Conservation (phyloP, 2,797 vertebrate species). For the Premnoplex brunnescens region DNA sequence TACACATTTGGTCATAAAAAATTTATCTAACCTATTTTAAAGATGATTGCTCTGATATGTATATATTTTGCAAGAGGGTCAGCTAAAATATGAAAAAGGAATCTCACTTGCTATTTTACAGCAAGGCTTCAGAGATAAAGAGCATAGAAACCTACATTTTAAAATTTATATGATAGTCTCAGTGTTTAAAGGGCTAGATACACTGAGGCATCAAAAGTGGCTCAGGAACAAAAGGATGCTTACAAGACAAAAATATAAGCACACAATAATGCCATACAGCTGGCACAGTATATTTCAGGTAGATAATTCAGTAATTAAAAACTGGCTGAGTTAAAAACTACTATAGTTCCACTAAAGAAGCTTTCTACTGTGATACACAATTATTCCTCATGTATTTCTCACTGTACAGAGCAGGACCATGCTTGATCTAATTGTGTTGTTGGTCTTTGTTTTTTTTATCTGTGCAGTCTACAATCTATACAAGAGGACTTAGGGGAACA, state of each 20-base stretch:
- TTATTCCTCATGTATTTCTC: not conserved
- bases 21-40: conserved; percentile 31
- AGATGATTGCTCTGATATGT: not conserved
- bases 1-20: conserved; percentile 3
- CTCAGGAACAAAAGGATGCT: not conserved
- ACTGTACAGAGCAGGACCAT: not conserved
- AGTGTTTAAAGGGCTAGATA: conserved; percentile 10
- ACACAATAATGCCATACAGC: not conserved
- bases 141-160: conserved; percentile 5
- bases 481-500: not conserved
- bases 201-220: not conserved
- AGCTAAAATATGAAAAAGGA: not conserved
- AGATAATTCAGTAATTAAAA: not conserved
- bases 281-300: not conserved
- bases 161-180: not conserved
- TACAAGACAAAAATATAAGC: not conserved
- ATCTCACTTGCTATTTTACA: not conserved
- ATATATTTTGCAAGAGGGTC: not conserved
- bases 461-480: not conserved
- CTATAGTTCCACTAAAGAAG: not conserved
- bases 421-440: not conserved
- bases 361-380: not conserved
- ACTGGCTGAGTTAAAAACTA: not conserved
- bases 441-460: not conserved
- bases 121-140: not conserved